Conservation (phyloP, 2,113 vertebrate species). For the Echinops telfairi region DNA sequence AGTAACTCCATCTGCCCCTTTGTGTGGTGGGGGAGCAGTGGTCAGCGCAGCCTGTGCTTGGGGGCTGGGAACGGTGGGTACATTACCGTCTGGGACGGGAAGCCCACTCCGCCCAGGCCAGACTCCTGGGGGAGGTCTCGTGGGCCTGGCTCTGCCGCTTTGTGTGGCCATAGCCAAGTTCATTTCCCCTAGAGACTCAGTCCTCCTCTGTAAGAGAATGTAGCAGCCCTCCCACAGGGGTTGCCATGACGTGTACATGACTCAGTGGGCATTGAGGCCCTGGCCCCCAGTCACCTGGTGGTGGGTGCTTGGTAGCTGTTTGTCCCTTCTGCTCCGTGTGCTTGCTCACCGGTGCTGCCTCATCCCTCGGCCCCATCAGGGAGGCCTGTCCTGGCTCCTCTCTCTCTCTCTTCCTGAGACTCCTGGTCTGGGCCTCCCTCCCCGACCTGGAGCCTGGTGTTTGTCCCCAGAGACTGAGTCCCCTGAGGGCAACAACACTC, state of each 20-base stretch:
- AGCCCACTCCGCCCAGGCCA: background rate
- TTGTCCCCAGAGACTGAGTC: background rate
- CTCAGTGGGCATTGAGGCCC: background rate
- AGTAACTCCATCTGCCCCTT: background rate
- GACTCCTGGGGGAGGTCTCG: background rate
- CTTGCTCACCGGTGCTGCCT: background rate
- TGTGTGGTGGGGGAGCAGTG: background rate
- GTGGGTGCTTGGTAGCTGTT: rapidly evolving
- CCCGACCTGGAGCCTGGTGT: background rate
- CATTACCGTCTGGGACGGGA: background rate
- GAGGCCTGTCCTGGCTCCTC: background rate
- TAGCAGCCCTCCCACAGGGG: background rate
- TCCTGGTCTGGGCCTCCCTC: too few relatives aligned
- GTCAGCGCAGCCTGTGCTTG: background rate
- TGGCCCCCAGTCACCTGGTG: rapidly evolving
- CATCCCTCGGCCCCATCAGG: background rate
- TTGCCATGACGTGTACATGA: background rate
- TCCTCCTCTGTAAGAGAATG: background rate
- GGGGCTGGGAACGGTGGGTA: background rate
- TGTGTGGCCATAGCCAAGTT: background rate
- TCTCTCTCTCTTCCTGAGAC: background rate
- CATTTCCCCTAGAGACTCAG: background rate
- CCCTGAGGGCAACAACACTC: background rate
- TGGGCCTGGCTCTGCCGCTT: background rate
- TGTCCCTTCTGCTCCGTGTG: background rate